Evolutionary conservation across 1,140 invertebrate genomes (phyloP).

Genomic region (Zaprionus taronus): DNA sequence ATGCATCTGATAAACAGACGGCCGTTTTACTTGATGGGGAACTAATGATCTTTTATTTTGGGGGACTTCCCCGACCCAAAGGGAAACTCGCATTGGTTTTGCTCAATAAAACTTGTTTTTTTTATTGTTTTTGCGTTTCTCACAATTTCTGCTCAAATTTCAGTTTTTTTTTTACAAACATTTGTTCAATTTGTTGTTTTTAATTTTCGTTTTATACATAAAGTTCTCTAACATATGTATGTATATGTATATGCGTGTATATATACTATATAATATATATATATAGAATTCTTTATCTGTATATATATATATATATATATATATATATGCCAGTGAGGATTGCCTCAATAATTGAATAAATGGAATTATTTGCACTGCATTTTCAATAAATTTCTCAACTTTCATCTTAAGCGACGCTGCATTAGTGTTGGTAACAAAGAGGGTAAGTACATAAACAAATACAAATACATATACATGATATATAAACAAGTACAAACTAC

Average conservation of each 20-base stretch:
- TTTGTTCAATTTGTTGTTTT: constrained; percentile 37
- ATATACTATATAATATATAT: constrained; percentile 53
- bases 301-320: constrained; percentile 55
- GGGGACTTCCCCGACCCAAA: neutral
- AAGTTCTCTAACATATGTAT: constrained; percentile 60
- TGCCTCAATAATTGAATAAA: constrained; percentile 77
- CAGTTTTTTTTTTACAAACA: constrained; percentile 9
- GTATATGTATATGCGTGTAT: constrained; percentile 38
- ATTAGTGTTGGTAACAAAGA: constrained; percentile 8
- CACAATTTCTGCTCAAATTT: constrained; percentile 65
- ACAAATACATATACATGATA: constrained; percentile 46
- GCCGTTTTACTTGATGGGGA: neutral
- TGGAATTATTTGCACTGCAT: constrained; percentile 79
- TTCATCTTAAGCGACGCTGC: constrained; percentile 21
- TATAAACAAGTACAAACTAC: constrained; percentile 37
- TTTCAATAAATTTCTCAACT: constrained; percentile 46
- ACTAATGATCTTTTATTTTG: neutral
- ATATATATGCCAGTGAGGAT: constrained; percentile 59
- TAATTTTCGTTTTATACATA: constrained; percentile 54
- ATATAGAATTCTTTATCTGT: constrained; percentile 49
- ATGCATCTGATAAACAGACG: constrained; percentile 62
- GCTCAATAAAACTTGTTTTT: constrained; percentile 65
- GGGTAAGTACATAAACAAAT: constrained; percentile 59
- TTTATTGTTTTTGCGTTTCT: constrained; percentile 59
- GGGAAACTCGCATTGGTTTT: constrained; percentile 18